phyloP scores from a whole-genome alignment of 2,797 vertebrate genomes.

The Argya squamiceps region DNA sequence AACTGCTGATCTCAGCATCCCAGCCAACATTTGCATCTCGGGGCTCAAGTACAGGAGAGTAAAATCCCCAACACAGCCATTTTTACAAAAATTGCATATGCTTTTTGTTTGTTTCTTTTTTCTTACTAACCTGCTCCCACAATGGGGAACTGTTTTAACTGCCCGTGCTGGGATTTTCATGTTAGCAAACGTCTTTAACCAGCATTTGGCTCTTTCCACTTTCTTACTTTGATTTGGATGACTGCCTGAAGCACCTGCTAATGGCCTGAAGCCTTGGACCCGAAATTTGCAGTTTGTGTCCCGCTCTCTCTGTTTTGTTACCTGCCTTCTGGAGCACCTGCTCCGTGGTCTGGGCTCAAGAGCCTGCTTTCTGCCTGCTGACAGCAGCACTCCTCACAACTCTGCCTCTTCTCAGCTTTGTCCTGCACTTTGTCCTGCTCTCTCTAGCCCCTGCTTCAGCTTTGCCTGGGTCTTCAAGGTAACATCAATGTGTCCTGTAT shows the following conservation, averaged over 20 bases:
- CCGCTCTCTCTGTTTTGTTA: constrained; percentile 44
- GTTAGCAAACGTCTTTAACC: constrained; percentile 59
- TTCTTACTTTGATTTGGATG: constrained; percentile 65
- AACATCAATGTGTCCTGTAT: rapidly evolving
- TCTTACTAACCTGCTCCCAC: not conserved
- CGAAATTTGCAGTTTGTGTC: constrained; percentile 48
- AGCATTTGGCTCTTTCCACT: constrained; percentile 66
- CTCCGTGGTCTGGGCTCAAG: constrained; percentile 19
- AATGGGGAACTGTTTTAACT: not conserved
- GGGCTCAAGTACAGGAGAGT: not conserved
- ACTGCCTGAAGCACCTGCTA: constrained; percentile 70
- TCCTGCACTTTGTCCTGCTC: not conserved
- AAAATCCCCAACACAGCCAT: constrained; percentile 38
- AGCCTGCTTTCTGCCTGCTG: not conserved
- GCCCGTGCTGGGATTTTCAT: constrained; percentile 18
- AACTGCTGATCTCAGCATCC: constrained; percentile 77
- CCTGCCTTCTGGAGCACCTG: constrained; percentile 73
- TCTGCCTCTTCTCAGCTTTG: not conserved
- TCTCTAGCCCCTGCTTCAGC: not conserved
- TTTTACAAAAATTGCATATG: constrained; percentile 3
- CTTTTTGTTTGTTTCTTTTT: not conserved
- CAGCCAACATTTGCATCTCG: constrained; percentile 2
- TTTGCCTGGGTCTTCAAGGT: not conserved
- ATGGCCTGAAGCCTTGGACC: constrained; percentile 60
- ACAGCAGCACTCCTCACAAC: not conserved